phyloP scores from a whole-genome alignment of 2,113 vertebrate species.

The Typhlomys cinereus region DNA sequence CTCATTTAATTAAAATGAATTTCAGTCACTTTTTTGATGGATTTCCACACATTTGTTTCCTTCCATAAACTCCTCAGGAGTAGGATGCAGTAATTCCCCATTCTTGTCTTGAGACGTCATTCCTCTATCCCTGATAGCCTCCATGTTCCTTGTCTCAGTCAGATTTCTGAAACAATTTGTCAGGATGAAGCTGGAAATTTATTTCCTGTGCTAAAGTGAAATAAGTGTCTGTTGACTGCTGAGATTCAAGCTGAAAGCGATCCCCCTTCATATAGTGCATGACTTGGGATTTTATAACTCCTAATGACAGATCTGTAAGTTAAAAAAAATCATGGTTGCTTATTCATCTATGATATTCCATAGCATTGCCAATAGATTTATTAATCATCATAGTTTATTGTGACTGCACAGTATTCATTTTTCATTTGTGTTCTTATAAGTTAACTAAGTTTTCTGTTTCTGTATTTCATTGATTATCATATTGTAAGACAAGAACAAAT shows the following conservation, averaged over 20 bases:
- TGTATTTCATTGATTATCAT: not conserved
- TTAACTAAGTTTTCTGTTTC: not conserved
- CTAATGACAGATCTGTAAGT: not conserved
- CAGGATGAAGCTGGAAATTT: not conserved
- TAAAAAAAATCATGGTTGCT: not conserved
- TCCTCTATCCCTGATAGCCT: not conserved
- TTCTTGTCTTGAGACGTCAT: not conserved
- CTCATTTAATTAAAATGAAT: conserved; percentile 36
- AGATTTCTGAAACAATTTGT: not conserved
- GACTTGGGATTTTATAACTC: not conserved
- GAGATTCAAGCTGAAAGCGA: not conserved
- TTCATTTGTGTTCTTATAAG: not conserved
- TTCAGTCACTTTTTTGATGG: not conserved
- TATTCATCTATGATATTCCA: not conserved
- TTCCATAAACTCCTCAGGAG: not conserved
- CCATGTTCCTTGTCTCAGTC: not conserved
- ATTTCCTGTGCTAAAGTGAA: not conserved
- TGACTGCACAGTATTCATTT: not conserved
- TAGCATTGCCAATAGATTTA: not conserved
- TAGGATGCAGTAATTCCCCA: not conserved
- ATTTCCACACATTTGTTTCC: not conserved
- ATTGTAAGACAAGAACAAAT: not conserved
- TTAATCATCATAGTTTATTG: not conserved
- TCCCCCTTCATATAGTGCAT: not conserved
- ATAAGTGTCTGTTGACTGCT: not conserved